phyloP scores from a whole-genome alignment of 1,140 invertebrate genomes.

The Daktulosphaira vitifoliae region DNA sequence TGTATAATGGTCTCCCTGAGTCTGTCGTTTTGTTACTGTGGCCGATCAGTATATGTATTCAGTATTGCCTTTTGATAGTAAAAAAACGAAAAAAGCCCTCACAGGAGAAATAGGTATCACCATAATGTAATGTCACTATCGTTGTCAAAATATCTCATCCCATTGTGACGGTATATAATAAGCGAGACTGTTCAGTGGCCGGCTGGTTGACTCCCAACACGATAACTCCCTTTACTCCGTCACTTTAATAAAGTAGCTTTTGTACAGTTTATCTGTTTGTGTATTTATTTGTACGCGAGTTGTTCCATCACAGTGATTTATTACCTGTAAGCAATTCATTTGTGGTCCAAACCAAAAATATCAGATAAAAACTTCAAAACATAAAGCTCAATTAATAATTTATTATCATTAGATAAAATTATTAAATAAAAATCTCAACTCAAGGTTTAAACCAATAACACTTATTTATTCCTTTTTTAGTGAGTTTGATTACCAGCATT shows the following conservation, averaged over 20 bases:
- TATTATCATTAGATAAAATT: conserved; percentile 10
- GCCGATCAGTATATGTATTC: background rate
- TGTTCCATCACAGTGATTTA: conserved; percentile 7
- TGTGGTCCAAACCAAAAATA: conserved; percentile 5
- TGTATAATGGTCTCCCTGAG: background rate
- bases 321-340: conserved; percentile 12
- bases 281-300: background rate
- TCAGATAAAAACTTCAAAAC: conserved; percentile 6
- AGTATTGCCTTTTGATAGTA: conserved; percentile 12
- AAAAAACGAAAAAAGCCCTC: conserved; percentile 4
- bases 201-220: background rate
- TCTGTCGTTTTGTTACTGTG: background rate
- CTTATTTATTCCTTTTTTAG: too few species aligned
- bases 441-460: too few species aligned
- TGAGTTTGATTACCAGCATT: too few species aligned
- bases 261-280: too few species aligned
- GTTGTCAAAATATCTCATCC: conserved; percentile 28
- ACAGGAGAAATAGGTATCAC: background rate
- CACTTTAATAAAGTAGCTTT: conserved; percentile 26
- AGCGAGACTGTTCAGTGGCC: background rate
- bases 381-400: conserved; percentile 28
- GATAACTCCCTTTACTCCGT: background rate
- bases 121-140: background rate
- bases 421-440: too few species aligned
- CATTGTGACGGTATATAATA: background rate